Percentiles rank a stretch among this genome's conserved stretches.
Conservation (phyloP, 1,140 invertebrate species). For the Orchesella cincta region DNA sequence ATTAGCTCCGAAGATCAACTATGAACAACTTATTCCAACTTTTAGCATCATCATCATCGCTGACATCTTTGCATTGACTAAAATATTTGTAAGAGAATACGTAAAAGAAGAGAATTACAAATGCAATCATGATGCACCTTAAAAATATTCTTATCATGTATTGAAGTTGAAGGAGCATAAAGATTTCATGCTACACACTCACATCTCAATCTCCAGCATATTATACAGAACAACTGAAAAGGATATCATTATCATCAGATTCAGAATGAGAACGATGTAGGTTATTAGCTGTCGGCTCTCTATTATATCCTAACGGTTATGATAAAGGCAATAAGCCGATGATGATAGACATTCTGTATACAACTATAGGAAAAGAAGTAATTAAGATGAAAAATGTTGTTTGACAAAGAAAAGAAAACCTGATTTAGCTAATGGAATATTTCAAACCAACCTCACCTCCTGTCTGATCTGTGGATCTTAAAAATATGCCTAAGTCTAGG, state of each 20-base stretch:
- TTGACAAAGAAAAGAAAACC: not conserved
- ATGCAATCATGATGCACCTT: too few species aligned
- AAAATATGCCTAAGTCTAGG: not conserved
- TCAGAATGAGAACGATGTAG: not conserved
- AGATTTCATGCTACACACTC: too few species aligned
- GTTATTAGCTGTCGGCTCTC: not conserved
- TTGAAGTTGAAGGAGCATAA: too few species aligned
- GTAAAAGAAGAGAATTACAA: too few species aligned
- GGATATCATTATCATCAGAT: not conserved
- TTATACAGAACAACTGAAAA: not conserved
- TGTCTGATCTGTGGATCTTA: not conserved
- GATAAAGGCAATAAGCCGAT: not conserved
- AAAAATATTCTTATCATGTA: too few species aligned
- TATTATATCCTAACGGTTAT: not conserved
- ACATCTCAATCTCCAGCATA: too few species aligned
- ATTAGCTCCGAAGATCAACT: too few species aligned
- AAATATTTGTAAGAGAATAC: too few species aligned
- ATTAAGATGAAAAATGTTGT: not conserved
- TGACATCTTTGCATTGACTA: too few species aligned
- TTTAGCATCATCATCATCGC: too few species aligned
- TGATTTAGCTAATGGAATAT: constrained; percentile 18
- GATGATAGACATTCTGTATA: not conserved
- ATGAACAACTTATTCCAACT: too few species aligned
- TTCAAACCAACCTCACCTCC: not conserved
- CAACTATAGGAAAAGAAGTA: not conserved